Conservation (phyloP, 2,888 invertebrate species). For the Stenodera caucasica region DNA sequence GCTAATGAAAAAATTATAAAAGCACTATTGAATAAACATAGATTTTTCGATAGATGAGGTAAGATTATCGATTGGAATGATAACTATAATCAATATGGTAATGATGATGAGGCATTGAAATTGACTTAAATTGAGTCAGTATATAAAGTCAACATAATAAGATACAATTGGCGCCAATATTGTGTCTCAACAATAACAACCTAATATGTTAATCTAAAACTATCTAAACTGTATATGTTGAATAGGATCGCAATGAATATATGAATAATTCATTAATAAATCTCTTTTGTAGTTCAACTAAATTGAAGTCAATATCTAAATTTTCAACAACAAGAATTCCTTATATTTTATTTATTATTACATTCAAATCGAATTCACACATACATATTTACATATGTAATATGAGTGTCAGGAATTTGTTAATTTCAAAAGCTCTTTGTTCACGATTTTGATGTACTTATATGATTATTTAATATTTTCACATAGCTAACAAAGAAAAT, state of each 20-base stretch:
- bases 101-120: not conserved
- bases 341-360: not conserved
- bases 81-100: no score
- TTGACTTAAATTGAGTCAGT: not conserved
- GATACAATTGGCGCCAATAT: constrained; percentile 1
- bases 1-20: no score
- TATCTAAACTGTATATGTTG: not conserved
- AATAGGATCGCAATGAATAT: not conserved
- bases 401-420: not conserved
- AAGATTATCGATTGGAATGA: no score
- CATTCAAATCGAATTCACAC: not conserved
- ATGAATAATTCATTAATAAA: not conserved
- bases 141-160: not conserved
- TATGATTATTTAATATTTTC: not conserved
- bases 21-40: no score
- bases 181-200: not conserved
- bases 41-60: no score
- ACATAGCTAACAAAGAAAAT: not conserved
- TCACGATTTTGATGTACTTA: not conserved
- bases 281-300: no score
- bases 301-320: no score
- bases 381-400: not conserved
- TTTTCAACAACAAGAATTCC: not conserved
- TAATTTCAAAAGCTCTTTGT: not conserved
- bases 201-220: constrained; percentile 4